Conservation (phyloP, 2,888 invertebrate genomes). For the Stomorhina lunata region DNA sequence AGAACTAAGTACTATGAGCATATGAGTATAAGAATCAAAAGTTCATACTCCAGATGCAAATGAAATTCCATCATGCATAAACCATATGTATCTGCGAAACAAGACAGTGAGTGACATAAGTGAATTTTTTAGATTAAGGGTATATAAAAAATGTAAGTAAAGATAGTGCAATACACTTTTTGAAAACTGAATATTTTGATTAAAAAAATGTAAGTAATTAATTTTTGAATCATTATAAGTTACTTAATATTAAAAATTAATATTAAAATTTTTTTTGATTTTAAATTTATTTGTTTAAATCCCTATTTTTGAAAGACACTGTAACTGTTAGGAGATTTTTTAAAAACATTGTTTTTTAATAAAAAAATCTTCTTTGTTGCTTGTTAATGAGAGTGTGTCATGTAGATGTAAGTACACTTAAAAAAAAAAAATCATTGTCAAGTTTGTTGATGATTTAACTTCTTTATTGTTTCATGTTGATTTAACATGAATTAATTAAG, state of each 20-base stretch:
- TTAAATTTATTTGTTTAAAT: slow-evolving; percentile 10
- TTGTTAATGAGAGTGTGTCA: background rate
- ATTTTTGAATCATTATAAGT: too few relatives aligned
- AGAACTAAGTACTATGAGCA: background rate
- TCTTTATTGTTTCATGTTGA: too few relatives aligned
- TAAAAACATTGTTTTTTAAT: background rate
- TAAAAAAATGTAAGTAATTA: too few relatives aligned
- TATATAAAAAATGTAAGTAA: too few relatives aligned
- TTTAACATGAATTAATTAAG: too few relatives aligned
- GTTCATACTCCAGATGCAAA: background rate
- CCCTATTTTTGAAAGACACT: slow-evolving; percentile 15
- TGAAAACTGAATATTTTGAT: too few relatives aligned
- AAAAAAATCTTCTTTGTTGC: background rate
- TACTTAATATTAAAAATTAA: background rate
- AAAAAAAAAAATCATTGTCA: too few relatives aligned
- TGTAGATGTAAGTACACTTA: too few relatives aligned
- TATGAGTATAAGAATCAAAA: background rate
- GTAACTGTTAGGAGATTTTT: slow-evolving; percentile 9
- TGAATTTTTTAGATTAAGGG: background rate
- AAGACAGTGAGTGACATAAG: slow-evolving; percentile 28
- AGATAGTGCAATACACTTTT: too few relatives aligned
- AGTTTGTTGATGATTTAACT: too few relatives aligned
- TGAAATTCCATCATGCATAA: background rate
- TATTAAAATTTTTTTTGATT: background rate
- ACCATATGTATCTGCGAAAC: background rate